Base-by-base conservation (phyloP, 1,140 invertebrate genomes). In the Aphelinus certus region DNA sequence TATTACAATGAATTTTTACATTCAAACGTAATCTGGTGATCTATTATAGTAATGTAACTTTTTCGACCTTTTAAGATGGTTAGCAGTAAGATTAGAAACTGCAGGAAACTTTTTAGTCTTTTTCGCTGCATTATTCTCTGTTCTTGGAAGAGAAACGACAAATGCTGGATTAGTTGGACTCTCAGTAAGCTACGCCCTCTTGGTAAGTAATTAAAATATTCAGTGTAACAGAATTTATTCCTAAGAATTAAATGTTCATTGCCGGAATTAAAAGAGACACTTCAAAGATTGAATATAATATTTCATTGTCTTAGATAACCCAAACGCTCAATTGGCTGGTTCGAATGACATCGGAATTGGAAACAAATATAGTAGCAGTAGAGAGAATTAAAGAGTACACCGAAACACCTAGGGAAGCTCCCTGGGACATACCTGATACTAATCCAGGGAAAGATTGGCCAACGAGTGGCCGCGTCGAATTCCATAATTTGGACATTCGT, bases 341-440 rank as follows among this genome's bases (percentile, higher is more conserved):
- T 4, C 90, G 97, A 75, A 98, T 98, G 96, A 96, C 95, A 0
- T 96, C 96, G 4, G 97, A 99, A 81, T 93, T 99, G 48, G 98
- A 99, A 89, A 98, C 96, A 0, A 98, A 99, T 83, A 98, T 99
- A 77, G 97, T 99, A 0, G 96, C 97, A 10, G 97, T 99, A 1
- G 98, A 99, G 87, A 92, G 98, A 86, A 96, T 99, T 77, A 97
- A 97, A 84, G 97, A 99, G 83, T 99, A 99, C 83, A 92, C 94
- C 1, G 95, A 98, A 85, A 95, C 95, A 0, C 82, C 85, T 5
- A 88, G 92, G 86, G 93, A 96, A 88, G 93, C 94, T 7, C 81
- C 91, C 3, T 95, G 94, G 94, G 91, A 92, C 64, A 88, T 92
- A 55, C 80, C 90, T 3, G 88, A 90, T 63, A 89, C 87, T 62